Evolutionary conservation across 2,888 invertebrate genomes (phyloP), one percentile per base, ranked within the genome.

Genomic region (Magallana nippona): DNA sequence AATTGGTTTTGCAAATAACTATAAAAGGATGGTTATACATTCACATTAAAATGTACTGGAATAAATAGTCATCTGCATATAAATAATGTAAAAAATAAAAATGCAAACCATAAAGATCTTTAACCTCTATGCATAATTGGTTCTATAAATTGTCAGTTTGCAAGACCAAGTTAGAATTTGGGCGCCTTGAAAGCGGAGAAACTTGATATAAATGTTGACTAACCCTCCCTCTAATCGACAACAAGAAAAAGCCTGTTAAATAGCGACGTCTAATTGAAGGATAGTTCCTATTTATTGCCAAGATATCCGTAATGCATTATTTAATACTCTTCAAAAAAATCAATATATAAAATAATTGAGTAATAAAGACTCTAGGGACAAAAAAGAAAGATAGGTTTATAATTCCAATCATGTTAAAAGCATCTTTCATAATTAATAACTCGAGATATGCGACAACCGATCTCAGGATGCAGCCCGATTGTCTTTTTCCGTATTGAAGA

Each of bases 341-440:
- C 83, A 79, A 85, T 78, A 63, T 81, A 78, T 81, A 56, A 80
- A 80, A 84, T 83, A 81, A 85, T 85, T 85, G 85, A 83, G 82
- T 83, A 84, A 83, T 79, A 63, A 77, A 79, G 80, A 82, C 85
- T 55, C 78, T 57, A 55, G 82, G 82, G 82, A 79, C 15, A n/a
- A 22, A 82, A 83, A 85, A 85, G 85, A 83, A 85, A 85, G 78
- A 81, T 82, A 82, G 57, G 79, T 82, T 78, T 57, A 60, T 57
- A 85, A 81, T 85, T 82, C 81, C 83, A 85, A 85, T 85, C 85
- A 83, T 77, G 79, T 83, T 85, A 85, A 85, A 85, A 85, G 85
- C 83, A 60, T 85, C 85, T 83, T 85, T 83, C 85, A 85, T 85
- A 85, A 85, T 85, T 85, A 85, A 85, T 85, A 85, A 78, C 83